Conservation (phyloP, 92 coral and sea anemone species). For the Actinostola sp. region DNA sequence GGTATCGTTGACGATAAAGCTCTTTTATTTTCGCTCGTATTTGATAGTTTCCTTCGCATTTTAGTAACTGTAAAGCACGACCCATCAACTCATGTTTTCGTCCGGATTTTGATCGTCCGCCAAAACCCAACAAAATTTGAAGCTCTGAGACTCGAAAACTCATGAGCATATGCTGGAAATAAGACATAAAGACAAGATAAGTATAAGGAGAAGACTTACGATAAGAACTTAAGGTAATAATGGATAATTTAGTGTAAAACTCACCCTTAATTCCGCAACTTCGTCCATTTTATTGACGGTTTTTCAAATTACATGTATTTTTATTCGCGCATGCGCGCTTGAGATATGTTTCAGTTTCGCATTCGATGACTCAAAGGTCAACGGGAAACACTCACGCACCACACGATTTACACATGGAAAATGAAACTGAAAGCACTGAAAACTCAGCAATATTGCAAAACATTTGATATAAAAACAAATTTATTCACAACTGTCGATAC, state of each 20-base stretch:
- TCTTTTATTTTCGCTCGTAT: constrained; percentile 84
- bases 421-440: no score
- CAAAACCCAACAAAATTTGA: constrained; percentile 90
- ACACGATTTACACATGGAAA: no score
- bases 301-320: constrained; percentile 2
- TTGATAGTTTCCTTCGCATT: constrained; percentile 88
- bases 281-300: constrained; percentile 67
- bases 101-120: constrained; percentile 97
- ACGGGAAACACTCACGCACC: no score
- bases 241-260: constrained; percentile 22
- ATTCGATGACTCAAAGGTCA: no score
- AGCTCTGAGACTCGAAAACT: constrained; percentile 98
- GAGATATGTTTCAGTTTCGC: constrained; percentile 6
- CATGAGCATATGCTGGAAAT: constrained; percentile 95
- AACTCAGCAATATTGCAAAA: no score
- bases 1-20: constrained; percentile 86
- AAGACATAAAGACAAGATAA: not conserved
- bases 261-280: constrained; percentile 82
- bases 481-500: no score
- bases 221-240: not conserved
- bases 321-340: constrained; percentile 32
- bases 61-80: constrained; percentile 89
- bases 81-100: constrained; percentile 98
- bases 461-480: no score
- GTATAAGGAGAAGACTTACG: not conserved